A percentile compares a stretch with the other conserved stretches of the same genome.
Evolutionary conservation across 2,888 invertebrate species (phyloP).

Genomic region (Leucophenga maculata): DNA sequence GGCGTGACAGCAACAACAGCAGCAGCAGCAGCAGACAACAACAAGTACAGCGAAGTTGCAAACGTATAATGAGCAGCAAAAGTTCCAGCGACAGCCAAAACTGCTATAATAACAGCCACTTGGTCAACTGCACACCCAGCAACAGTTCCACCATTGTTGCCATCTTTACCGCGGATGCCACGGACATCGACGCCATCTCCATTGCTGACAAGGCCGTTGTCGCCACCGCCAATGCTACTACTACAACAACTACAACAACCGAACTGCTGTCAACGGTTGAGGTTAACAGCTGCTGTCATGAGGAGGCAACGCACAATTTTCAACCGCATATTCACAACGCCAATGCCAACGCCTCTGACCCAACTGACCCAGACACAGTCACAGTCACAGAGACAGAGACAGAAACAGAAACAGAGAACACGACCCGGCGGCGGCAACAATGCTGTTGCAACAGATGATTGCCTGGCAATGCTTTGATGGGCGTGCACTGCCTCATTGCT

Average conservation of each 20-base stretch:
- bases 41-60: slow-evolving; percentile 25
- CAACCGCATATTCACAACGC: slow-evolving; percentile 1
- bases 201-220: neutral
- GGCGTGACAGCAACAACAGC: slow-evolving; percentile 38
- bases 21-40: slow-evolving; percentile 29
- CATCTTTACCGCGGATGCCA: neutral
- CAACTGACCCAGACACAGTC: neutral
- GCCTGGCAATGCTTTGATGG: neutral
- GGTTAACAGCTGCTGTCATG: slow-evolving; percentile 33
- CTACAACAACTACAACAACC: neutral
- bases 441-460: slow-evolving; percentile 27
- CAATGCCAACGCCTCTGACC: neutral
- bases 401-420: no score
- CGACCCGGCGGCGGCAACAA: neutral
- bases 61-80: slow-evolving; percentile 12
- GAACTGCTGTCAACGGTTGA: slow-evolving; percentile 34
- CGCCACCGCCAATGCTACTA: neutral
- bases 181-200: neutral
- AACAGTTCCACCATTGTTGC: neutral
- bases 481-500: neutral
- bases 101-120: slow-evolving; percentile 25
- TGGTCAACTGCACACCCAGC: slow-evolving; percentile 9
- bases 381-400: no score
- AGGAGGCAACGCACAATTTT: neutral
- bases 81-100: slow-evolving; percentile 20